phyloP scores from a whole-genome alignment of 2,888 invertebrate species.

The Sycophila texana region DNA sequence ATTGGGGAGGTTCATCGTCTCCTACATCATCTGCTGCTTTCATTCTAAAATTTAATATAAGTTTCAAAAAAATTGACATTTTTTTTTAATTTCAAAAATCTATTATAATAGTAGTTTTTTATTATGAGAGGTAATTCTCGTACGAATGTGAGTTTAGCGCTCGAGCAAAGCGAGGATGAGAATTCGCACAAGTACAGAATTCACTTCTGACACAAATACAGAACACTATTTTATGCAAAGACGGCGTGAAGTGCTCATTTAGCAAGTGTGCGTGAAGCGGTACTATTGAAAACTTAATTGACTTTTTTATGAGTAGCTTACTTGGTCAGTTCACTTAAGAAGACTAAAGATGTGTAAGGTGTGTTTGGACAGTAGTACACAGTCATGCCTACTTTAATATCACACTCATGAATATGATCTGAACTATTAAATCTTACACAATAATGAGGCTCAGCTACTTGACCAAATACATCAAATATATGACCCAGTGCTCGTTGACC shows the following conservation, averaged over 20 bases:
- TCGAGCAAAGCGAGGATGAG: too few species aligned
- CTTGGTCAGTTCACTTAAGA: constrained; percentile 85
- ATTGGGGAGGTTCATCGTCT: constrained; percentile 91
- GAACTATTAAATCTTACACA: constrained; percentile 91
- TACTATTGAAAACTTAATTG: background rate
- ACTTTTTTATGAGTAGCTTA: constrained; percentile 71
- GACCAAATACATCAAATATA: constrained; percentile 95
- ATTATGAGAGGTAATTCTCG: too few species aligned
- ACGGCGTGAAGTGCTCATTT: too few species aligned
- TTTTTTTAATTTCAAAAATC: background rate
- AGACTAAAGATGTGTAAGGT: constrained; percentile 85
- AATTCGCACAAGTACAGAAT: too few species aligned
- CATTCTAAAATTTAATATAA: constrained; percentile 77
- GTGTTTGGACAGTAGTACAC: constrained; percentile 91
- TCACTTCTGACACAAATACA: too few species aligned
- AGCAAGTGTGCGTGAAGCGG: too few species aligned
- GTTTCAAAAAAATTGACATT: too few species aligned
- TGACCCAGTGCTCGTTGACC: constrained; percentile 86
- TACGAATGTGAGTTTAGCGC: too few species aligned
- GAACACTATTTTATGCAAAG: too few species aligned
- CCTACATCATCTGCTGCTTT: constrained; percentile 94
- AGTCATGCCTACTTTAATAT: constrained; percentile 81
- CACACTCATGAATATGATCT: constrained; percentile 84
- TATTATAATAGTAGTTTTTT: background rate
- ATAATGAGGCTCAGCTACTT: constrained; percentile 89